phyloP scores from a whole-genome alignment of 2,113 vertebrate genomes.

The Coregonus clupeaformis region DNA sequence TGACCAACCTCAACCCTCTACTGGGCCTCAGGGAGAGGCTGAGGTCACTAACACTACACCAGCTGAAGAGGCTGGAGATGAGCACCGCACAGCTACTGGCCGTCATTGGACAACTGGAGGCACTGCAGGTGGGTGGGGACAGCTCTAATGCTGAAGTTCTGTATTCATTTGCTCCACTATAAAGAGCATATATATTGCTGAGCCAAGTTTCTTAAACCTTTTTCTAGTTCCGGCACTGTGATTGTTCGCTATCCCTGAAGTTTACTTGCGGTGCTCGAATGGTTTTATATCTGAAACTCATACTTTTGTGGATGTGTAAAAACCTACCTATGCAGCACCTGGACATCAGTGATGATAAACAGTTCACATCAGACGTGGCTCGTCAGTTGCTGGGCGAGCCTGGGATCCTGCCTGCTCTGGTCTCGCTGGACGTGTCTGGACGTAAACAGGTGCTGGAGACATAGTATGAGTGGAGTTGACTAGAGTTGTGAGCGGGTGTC shows the following conservation, averaged over 20 bases:
- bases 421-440: constrained; percentile 94
- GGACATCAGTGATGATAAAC: constrained; percentile 98
- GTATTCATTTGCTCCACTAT: too few relatives aligned
- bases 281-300: background rate
- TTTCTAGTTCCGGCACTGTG: too few relatives aligned
- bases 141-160: too few relatives aligned
- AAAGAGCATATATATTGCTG: background rate
- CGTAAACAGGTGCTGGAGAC: constrained; percentile 83
- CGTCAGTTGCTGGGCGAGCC: constrained; percentile 89
- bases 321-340: constrained; percentile 75
- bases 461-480: too few relatives aligned
- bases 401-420: constrained; percentile 85
- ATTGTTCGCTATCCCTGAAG: background rate
- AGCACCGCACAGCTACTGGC: constrained; percentile 91
- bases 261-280: background rate
- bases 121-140: constrained; percentile 68
- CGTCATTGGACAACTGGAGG: constrained; percentile 87
- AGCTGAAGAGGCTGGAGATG: constrained; percentile 99
- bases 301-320: background rate
- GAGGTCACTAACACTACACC: constrained; percentile 94
- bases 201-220: too few relatives aligned
- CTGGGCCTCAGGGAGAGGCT: constrained; percentile 87
- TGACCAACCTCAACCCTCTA: constrained; percentile 92
- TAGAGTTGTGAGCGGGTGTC: background rate
- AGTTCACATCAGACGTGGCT: constrained; percentile 97